A percentile compares a stretch with the other conserved stretches of the same genome.
Conservation (phyloP, 2,113 vertebrate species). For the Lepus europaeus region DNA sequence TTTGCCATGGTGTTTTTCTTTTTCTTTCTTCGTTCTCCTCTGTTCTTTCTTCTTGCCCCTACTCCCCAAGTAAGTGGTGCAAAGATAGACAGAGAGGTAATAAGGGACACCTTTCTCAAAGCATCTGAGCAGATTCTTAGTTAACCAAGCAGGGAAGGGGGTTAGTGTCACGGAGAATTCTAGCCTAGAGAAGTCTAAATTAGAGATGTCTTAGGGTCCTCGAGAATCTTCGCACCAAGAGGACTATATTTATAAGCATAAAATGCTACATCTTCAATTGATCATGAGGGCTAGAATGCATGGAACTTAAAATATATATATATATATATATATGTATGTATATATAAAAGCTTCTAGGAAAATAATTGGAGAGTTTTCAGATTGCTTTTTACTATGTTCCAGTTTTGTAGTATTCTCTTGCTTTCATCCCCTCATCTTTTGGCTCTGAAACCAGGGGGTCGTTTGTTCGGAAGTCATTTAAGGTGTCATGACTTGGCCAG, state of each 20-base stretch:
- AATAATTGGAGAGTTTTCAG: slow-evolving; percentile 26
- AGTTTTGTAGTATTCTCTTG: background rate
- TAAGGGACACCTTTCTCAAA: slow-evolving; percentile 58
- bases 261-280: slow-evolving; percentile 26
- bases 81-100: background rate
- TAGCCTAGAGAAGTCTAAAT: slow-evolving; percentile 25
- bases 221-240: slow-evolving; percentile 30
- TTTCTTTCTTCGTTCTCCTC: background rate
- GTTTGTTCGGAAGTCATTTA: slow-evolving; percentile 20
- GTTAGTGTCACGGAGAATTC: background rate
- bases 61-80: background rate
- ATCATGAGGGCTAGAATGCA: slow-evolving; percentile 25
- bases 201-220: slow-evolving; percentile 35
- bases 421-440: slow-evolving; percentile 27
- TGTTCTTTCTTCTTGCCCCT: background rate
- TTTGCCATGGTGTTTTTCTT: background rate
- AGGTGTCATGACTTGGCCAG: slow-evolving; percentile 23
- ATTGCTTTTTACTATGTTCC: slow-evolving; percentile 20
- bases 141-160: background rate
- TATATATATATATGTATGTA: no score
- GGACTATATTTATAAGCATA: slow-evolving; percentile 26
- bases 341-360: slow-evolving; percentile 3
- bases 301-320: background rate
- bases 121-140: slow-evolving; percentile 49
- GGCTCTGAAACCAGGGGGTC: slow-evolving; percentile 23